A percentile compares a stretch with the other conserved stretches of the same genome.
Conservation (phyloP, 2,113 vertebrate genomes). For the Tetrax tetrax region DNA sequence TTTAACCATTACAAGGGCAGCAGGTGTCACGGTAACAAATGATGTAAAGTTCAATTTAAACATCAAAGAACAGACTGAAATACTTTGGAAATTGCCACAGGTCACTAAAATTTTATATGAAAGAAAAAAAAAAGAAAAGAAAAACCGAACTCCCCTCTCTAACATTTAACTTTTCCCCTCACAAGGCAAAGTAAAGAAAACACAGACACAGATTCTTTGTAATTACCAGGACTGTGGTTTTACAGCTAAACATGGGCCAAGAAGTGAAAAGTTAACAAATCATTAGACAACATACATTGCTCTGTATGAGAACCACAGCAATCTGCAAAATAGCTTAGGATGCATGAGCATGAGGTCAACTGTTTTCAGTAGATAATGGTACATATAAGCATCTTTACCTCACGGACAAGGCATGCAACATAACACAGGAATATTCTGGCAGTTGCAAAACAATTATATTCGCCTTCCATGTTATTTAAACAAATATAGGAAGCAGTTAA, state of each 20-base stretch:
- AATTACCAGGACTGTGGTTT: conserved; percentile 53
- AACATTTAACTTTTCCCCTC: background rate
- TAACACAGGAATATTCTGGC: conserved; percentile 8
- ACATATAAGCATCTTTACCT: conserved; percentile 45
- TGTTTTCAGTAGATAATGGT: conserved; percentile 68
- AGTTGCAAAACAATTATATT: background rate
- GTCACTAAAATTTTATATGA: conserved; percentile 42
- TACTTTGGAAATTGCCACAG: conserved; percentile 62
- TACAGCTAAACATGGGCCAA: conserved; percentile 15
- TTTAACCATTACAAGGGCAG: conserved; percentile 44
- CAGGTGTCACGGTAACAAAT: conserved; percentile 66
- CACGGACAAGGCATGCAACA: conserved; percentile 28
- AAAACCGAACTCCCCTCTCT: background rate
- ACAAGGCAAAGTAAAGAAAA: conserved; percentile 40
- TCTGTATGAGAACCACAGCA: background rate
- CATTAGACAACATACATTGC: conserved; percentile 15
- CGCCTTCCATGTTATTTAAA: background rate
- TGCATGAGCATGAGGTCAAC: conserved; percentile 54
- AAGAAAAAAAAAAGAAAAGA: background rate
- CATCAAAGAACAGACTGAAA: conserved; percentile 61
- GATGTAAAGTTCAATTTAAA: conserved; percentile 66
- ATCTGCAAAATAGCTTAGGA: conserved; percentile 51
- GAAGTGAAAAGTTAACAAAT: conserved; percentile 54
- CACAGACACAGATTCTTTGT: conserved; percentile 48
- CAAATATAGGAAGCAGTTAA: conserved; percentile 11